A percentile compares a stretch with the other conserved stretches of the same genome.
phyloP scores from a whole-genome alignment of 2,113 vertebrate genomes.

The Oryzias melastigma region DNA sequence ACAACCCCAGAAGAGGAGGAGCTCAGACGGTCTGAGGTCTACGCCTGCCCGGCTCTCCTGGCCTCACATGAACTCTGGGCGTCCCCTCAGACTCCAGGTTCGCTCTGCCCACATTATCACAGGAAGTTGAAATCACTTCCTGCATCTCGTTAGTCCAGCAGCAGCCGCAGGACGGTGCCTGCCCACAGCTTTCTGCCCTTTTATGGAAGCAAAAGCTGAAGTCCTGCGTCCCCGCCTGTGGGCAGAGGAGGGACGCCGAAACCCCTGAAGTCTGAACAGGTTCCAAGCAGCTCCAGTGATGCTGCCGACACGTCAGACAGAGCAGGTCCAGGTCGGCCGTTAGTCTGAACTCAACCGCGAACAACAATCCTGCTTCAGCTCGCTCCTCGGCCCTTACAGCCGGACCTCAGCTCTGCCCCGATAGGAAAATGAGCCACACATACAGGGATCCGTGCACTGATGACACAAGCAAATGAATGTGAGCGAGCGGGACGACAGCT shows the following conservation, averaged over 20 bases:
- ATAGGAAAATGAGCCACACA: no score
- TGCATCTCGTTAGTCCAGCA: not conserved
- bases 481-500: not conserved
- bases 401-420: no score
- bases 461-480: conserved; percentile 43
- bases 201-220: conserved; percentile 68
- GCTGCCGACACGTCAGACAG: conserved; percentile 55
- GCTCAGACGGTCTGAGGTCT: no score
- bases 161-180: not conserved
- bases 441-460: not conserved
- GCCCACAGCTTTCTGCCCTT: conserved; percentile 65
- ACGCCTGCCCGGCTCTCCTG: not conserved
- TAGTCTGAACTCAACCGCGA: not conserved
- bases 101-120: no score
- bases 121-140: conserved; percentile 33
- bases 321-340: conserved; percentile 36
- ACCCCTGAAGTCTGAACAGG: no score
- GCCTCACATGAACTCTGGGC: conserved; percentile 5
- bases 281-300: not conserved
- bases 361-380: no score
- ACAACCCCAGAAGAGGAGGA: no score
- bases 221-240: conserved; percentile 13
- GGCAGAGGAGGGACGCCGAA: no score
- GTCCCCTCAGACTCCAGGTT: not conserved
- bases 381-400: no score